Base-by-base conservation (phyloP, 2,888 invertebrate species). In the Apodemia hepburni region DNA sequence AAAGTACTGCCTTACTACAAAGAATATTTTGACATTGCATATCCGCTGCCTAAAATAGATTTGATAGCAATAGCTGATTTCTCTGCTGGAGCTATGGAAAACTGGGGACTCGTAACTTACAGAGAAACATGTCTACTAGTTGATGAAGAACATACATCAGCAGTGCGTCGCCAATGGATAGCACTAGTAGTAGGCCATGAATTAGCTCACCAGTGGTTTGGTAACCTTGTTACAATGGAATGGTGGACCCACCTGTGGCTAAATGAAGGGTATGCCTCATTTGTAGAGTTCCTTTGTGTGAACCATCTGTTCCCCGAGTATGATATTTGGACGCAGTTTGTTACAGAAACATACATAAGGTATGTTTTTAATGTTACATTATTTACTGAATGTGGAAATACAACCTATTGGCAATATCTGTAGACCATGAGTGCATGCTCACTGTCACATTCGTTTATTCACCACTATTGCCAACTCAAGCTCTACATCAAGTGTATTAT, bases 171-270 rank as follows among this genome's bases (percentile, higher is more conserved):
- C 72, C 97, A 98, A 78, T 95, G 95, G 87, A 96, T 98, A 73
- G 98, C 98, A 0, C 84, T 98, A 22, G 97, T 98, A 0, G 96
- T 97, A 27, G 96, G 96, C 0, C 99, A 99, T 84, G 99, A 99
- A 83, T 89, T 99, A 60, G 98, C 98, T 3, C 99, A 99, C 84
- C 98, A 98, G 82, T 99, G 99, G 99, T 99, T 99, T 86, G 99
- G 99, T 8, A 98, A 99, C 82, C 93, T 99, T 58, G 98, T 98
- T 1, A 99, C 99, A 29, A 98, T 99, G 98, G 97, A 98, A 84
- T 98, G 98, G 98, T 98, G 98, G 98, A 98, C 98, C 2, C 97
- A 98, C 87, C 88, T 97, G 42, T 99, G 98, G 98, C 88, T 99
- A 45, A 99, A 99, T 84, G 98, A 99, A 82, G 98, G 98, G 3